A percentile compares a stretch with the other conserved stretches of the same genome.
These are phyloP conservation scores for Lineus longissimus DNA, from an alignment of 1,140 invertebrate species.

Conservation along the genomic window DNA sequence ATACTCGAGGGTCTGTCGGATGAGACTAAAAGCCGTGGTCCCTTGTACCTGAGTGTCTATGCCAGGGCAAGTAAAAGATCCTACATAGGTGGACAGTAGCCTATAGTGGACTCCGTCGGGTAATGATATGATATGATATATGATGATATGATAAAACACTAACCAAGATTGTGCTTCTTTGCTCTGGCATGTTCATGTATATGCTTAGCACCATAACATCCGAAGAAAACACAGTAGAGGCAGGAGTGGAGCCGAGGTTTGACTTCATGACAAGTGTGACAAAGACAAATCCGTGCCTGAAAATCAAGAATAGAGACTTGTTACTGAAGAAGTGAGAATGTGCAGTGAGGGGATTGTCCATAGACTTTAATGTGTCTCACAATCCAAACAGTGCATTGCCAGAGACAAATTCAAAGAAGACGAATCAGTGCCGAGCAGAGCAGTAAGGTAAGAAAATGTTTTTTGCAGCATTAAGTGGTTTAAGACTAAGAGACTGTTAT, in stretches of 20 bases:
- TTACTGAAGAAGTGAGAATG: not conserved
- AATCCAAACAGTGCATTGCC: not conserved
- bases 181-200: slow-evolving; percentile 79
- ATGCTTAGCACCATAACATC: slow-evolving; percentile 75
- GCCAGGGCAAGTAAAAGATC: too few relatives aligned
- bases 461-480: not conserved
- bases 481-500: not conserved
- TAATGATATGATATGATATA: too few relatives aligned
- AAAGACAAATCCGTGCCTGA: slow-evolving; percentile 71
- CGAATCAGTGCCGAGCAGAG: not conserved
- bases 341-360: not conserved
- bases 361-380: not conserved
- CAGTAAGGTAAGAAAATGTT: not conserved
- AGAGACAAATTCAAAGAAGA: not conserved
- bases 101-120: too few relatives aligned
- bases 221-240: slow-evolving; percentile 87
- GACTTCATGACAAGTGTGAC: slow-evolving; percentile 71
- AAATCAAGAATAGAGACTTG: slow-evolving; percentile 29
- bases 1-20: too few relatives aligned
- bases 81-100: too few relatives aligned
- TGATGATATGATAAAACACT: slow-evolving; percentile 17
- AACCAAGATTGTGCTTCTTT: slow-evolving; percentile 75
- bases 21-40: too few relatives aligned
- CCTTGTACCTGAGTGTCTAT: too few relatives aligned
- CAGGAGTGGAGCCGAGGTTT: slow-evolving; percentile 80